phyloP scores from a whole-genome alignment of 2,888 invertebrate species.

The Brenthis daphne region DNA sequence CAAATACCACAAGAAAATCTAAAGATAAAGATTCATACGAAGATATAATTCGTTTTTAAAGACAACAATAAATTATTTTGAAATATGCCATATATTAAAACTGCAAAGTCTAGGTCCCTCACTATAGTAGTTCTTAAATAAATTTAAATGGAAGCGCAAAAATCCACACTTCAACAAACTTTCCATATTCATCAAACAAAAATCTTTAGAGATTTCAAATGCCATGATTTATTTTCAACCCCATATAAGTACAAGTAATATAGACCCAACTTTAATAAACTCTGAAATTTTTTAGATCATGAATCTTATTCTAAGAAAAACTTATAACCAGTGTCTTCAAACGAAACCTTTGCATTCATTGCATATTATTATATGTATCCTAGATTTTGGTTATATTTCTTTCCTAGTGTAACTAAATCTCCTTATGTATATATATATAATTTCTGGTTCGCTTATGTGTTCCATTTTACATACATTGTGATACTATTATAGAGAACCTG shows the following conservation, averaged over 20 bases:
- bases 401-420: too few relatives aligned
- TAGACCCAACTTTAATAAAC: constrained; percentile 8
- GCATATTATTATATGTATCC: neutral
- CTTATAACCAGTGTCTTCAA: neutral
- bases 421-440: too few relatives aligned
- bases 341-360: neutral
- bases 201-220: constrained; percentile 26
- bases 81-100: too few relatives aligned
- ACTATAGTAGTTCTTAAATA: neutral
- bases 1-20: too few relatives aligned
- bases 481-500: too few relatives aligned
- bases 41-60: too few relatives aligned
- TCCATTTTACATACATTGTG: too few relatives aligned
- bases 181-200: constrained; percentile 25
- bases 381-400: too few relatives aligned
- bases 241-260: neutral
- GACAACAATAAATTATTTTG: too few relatives aligned
- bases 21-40: too few relatives aligned
- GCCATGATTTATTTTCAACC: constrained; percentile 14
- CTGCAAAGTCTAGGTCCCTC: too few relatives aligned
- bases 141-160: constrained; percentile 17
- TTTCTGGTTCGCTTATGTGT: too few relatives aligned
- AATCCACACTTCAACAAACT: constrained; percentile 24
- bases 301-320: neutral
- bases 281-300: neutral